Evolutionary conservation across 2,888 invertebrate genomes (phyloP), one percentile per base, ranked within the genome.

Genomic region (Octodonta nipae): DNA sequence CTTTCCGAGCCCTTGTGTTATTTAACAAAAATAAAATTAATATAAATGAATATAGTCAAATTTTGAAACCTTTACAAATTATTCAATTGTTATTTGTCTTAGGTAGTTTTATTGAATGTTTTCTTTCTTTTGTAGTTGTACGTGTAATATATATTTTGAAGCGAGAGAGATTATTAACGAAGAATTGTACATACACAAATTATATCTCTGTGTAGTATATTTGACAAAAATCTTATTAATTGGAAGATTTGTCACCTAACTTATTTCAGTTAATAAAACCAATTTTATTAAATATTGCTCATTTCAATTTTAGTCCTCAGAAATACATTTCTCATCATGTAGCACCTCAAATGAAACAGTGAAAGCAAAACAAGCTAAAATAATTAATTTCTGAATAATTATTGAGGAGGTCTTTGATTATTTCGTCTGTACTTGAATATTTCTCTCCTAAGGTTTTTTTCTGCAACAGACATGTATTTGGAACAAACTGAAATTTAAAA

Each of bases 261-360:
- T 61, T 61, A 61, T 61, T 61, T 62, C 56, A 61, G 61, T 62
- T 61, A 60, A 60, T 59, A 58, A 61, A 62, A 54, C 48, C 57
- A 55, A 55, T 61, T 61, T 61, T 61, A 61, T 54, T 60, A 60
- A 52, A 44, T 5, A n/a, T 26, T 24, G 17, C 3, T 30, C 15
- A 3, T 12, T 13, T 28, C 12, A 7, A 14, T 14, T 25, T 25
- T n/a, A 3, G n/a, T 22, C 5, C 4, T 22, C n/a, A 5, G 11
- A 22, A 22, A n/a, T n/a, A n/a, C n/a, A n/a, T n/a, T n/a, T n/a
- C n/a, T n/a, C n/a, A n/a, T n/a, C n/a, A n/a, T n/a, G n/a, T n/a
- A n/a, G n/a, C n/a, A n/a, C n/a, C n/a, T n/a, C n/a, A n/a, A n/a
- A n/a, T n/a, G n/a, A n/a, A n/a, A n/a, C n/a, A n/a, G n/a, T n/a